Base-by-base conservation (phyloP, 2,113 vertebrate genomes). In the Mastomys natalensis region DNA sequence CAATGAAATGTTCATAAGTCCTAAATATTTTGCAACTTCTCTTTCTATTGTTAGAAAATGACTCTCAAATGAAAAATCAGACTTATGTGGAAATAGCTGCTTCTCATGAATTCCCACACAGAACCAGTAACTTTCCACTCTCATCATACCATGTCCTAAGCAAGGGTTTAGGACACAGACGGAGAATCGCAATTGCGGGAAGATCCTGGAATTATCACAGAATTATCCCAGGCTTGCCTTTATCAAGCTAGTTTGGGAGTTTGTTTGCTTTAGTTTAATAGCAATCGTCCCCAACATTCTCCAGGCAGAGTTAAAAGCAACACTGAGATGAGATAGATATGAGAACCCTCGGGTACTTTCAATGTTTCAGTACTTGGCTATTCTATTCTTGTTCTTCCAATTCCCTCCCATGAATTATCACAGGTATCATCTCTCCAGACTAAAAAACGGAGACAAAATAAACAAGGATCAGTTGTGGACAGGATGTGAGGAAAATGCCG, bases 41-140 rank as follows among this genome's bases (percentile, higher is more conserved):
- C 22, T 68, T 81, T 89, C 34, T 94, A 31, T 94, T 95, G 48
- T 95, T 93, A 94, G 95, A 68, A 95, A 82, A 95, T 89, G 92
- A 70, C 60, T 94, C 10, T 72, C 19, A 43, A 77, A 51, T 90
- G 81, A 97, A 90, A 96, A 97, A 82, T 53, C n/a, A 91, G 87
- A 85, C 1, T 11, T 60, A 3, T 90, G 76, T 93, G 91, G 89
- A 87, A 93, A 97, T 4, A 92, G 51, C 62, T 55, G 62, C 84
- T 82, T 92, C 81, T 93, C 37, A 43, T 82, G 70, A 94, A 95
- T 84, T 70, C 55, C 11, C 8, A 12, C 78, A 21, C 8, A n/a
- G 90, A 62, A 84, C 40, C 68, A 81, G 64, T 62, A 91, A 89
- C 66, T 93, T 97, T 91, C 89, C 90, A 82, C 11, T 70, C 5